phyloP scores from a whole-genome alignment of 1,140 invertebrate genomes.

The Drosophila pectinifera region DNA sequence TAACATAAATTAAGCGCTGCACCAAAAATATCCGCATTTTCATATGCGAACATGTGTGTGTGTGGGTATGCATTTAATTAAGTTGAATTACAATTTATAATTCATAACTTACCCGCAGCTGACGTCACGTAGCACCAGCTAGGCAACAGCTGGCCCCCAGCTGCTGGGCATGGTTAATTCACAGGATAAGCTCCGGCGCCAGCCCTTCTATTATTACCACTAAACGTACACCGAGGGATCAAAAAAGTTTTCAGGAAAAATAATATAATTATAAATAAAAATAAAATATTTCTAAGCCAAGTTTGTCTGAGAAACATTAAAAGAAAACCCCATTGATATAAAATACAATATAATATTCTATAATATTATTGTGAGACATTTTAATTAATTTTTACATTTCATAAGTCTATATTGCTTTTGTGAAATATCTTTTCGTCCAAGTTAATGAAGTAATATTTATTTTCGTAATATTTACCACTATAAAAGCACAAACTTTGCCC shows the following conservation, averaged over 20 bases:
- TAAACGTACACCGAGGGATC: not conserved
- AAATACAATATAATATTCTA: not conserved
- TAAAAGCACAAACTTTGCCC: too few relatives aligned
- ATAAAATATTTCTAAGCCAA: not conserved
- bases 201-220: not conserved
- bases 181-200: conserved; percentile 29
- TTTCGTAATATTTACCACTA: too few relatives aligned
- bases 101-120: conserved; percentile 43
- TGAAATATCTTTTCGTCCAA: too few relatives aligned
- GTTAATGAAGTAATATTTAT: too few relatives aligned
- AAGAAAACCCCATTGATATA: too few relatives aligned
- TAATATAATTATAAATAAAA: too few relatives aligned
- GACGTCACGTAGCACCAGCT: conserved; percentile 20
- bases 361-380: too few relatives aligned
- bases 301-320: too few relatives aligned
- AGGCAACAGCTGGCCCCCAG: conserved; percentile 22
- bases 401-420: too few relatives aligned
- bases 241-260: too few relatives aligned
- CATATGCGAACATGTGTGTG: conserved; percentile 8
- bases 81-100: conserved; percentile 64
- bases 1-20: conserved; percentile 47
- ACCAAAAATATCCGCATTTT: conserved; percentile 47
- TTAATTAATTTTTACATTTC: too few relatives aligned
- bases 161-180: conserved; percentile 65
- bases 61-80: conserved; percentile 50